Evolutionary conservation across 2,797 vertebrate genomes (phyloP).

Genomic region (Microtus obscurus): DNA sequence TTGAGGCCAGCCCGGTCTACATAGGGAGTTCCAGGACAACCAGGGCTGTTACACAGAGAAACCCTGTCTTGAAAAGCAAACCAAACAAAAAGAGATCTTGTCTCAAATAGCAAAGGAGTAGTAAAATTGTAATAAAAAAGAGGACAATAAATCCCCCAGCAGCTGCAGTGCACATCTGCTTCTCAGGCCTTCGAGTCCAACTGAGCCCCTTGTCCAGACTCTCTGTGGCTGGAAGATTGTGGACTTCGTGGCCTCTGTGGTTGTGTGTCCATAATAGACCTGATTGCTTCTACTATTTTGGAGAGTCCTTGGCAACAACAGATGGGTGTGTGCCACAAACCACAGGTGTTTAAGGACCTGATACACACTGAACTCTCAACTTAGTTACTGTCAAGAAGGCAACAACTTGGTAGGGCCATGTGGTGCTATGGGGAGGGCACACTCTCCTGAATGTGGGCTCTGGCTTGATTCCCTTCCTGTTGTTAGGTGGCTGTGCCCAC

Average conservation of each 20-base stretch:
- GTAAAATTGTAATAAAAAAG: no score
- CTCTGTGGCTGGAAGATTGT: background rate
- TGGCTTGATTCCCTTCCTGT: background rate
- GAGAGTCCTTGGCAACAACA: background rate
- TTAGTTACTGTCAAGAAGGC: background rate
- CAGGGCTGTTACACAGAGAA: background rate
- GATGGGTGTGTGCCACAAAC: background rate
- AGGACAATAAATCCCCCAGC: background rate
- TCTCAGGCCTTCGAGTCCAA: accelerated
- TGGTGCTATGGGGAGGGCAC: background rate
- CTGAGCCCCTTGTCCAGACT: background rate
- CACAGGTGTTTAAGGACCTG: background rate
- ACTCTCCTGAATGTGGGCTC: background rate
- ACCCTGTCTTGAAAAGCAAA: background rate
- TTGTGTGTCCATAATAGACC: background rate
- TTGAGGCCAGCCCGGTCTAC: background rate
- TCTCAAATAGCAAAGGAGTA: background rate
- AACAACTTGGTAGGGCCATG: background rate
- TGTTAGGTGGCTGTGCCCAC: background rate
- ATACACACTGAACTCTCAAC: background rate
- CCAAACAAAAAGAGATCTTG: background rate
- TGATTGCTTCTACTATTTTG: no score
- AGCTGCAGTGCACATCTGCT: background rate
- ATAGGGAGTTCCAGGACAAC: background rate
- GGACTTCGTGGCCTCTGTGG: background rate